These are phyloP conservation scores for Drosophila incognita DNA, from an alignment of 2,888 invertebrate species.

Conservation along the genomic window DNA sequence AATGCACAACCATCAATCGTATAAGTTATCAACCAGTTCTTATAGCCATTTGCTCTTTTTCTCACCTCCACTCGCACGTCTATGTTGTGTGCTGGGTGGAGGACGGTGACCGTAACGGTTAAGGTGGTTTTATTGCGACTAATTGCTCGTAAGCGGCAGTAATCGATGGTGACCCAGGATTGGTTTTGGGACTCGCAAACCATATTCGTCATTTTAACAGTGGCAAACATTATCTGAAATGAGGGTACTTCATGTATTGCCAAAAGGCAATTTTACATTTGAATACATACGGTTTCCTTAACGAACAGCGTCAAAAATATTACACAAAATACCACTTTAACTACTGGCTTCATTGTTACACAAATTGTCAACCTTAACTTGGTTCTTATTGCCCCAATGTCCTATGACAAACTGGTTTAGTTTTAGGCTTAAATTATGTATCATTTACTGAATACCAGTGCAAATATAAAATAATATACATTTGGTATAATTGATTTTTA, in stretches of 20 bases:
- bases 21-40: constrained; percentile 12
- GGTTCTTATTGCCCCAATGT: not conserved
- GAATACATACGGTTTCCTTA: not conserved
- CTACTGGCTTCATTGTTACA: not conserved
- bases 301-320: not conserved
- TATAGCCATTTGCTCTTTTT: constrained; percentile 33
- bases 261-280: no score
- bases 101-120: not conserved
- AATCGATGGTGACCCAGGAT: not conserved
- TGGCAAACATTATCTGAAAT: not conserved
- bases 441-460: no score
- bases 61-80: not conserved
- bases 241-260: no score
- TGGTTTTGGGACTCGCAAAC: not conserved
- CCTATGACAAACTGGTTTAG: not conserved
- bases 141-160: constrained; percentile 23
- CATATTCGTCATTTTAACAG: not conserved
- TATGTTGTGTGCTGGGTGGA: not conserved
- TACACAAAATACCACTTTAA: not conserved
- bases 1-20: constrained; percentile 11
- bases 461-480: no score
- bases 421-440: not conserved
- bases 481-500: no score
- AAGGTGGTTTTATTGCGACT: constrained; percentile 7
- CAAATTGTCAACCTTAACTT: not conserved